Base-by-base conservation (phyloP, 2,113 vertebrate species). In the Ploceus nigricollis region DNA sequence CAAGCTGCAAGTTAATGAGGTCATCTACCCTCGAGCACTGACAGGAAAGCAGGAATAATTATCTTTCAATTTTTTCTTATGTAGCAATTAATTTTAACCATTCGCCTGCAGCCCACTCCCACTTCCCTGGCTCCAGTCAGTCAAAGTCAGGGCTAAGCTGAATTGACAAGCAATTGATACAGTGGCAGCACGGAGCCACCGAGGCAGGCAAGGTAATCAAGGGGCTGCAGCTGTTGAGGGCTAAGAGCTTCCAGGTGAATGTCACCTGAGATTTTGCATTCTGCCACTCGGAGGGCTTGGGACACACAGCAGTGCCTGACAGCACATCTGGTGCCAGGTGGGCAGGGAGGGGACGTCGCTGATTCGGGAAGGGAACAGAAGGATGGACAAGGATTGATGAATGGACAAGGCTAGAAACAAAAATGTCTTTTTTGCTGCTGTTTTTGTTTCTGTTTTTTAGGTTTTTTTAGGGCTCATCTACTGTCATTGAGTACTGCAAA, bases 61-160 rank as follows among this genome's bases (percentile, higher is more conserved):
- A 99, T 99, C 98, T 99, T 98, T 98, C 98, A 98, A 98, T 98
- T 99, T 99, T 98, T 99, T 98, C 98, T 98, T 98, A 98, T 99
- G 98, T 99, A 99, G 98, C 98, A 99, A 99, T 99, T 99, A 99
- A 99, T 99, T 98, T 99, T 98, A 98, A 98, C 98, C 98, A 98
- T 98, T 98, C 98, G 97, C 97, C 98, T 96, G 78, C 98, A 95
- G 96, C 96, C 97, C 98, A 96, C 93, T 97, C 96, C 95, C 95
- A 94, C 97, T 98, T 96, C 93, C 96, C 97, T 97, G 97, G 53
- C 91, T 95, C 97, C 97, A 98, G 98, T 98, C 98, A 97, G 97
- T 98, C 98, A 98, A 98, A 98, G 97, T 98, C 98, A 96, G 13
- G 40, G 97, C 98, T 98, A 98, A 99, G 95, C 97, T 3, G 96